Base-by-base conservation (phyloP, 2,797 vertebrate genomes). In the Alca torda region DNA sequence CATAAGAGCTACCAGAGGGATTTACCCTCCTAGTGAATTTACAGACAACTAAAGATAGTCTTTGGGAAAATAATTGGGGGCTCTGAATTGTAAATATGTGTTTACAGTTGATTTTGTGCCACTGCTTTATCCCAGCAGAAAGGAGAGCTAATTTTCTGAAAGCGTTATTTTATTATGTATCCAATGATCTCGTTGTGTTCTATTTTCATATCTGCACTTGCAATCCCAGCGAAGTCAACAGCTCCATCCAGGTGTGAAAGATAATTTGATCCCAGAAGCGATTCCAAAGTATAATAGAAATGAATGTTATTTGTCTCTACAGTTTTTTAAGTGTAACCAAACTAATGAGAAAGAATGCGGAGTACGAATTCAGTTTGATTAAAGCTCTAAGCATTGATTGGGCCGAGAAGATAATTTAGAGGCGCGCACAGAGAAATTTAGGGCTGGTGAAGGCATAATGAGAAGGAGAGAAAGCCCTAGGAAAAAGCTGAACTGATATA, bases 341-440 rank as follows among this genome's bases (percentile, higher is more conserved):
- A 80, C 14, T 85, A 87, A 94, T 26, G 56, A 86, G 79, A 91
- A 91, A 91, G 15, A 63, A 48, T 84, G 33, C 0, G 1, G 37
- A 63, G 53, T 25, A 51, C 93, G 54, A 91, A 74, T 65, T 93
- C 75, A 54, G 41, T 93, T 90, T 95, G 75, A 93, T 94, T 93
- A 94, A 92, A 89, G 60, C 69, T 83, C 61, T 84, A 61, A 87
- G 56, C 30, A 68, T 35, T 75, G 60, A 72, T 78, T 72, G 61
- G 31, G 70, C 86, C 60, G 31, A 77, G 72, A 57, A 85, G 33
- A 92, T 48, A 87, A 89, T 85, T 92, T 50, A 92, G 37, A 87
- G 46, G 37, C 69, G 41, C 10, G 10, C 13, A 68, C 4, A 41
- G 68, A 68, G 73, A 83, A 24, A 25, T 64, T 85, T 69, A 84